Conservation (phyloP, 2,797 vertebrate species). For the Lithobates pipiens region DNA sequence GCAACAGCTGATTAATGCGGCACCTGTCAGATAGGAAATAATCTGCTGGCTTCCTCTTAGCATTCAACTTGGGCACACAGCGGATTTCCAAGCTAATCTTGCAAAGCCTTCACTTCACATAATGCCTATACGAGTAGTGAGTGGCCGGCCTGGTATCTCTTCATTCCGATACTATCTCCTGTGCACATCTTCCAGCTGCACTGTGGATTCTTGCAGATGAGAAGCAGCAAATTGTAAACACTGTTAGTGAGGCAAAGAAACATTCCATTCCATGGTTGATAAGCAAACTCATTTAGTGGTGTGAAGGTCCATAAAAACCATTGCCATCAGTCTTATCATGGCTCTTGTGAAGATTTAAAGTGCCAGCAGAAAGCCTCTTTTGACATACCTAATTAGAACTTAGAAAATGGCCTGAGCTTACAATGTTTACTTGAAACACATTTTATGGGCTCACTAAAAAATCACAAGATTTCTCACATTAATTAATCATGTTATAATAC, state of each 20-base stretch:
- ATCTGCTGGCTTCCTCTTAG: conserved; percentile 36
- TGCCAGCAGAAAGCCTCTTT: conserved; percentile 4
- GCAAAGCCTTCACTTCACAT: conserved; percentile 51
- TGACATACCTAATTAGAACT: conserved; percentile 48
- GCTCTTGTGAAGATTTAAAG: background rate
- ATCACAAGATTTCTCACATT: background rate
- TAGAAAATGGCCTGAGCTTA: background rate
- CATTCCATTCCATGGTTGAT: conserved; percentile 20
- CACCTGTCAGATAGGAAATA: conserved; percentile 46
- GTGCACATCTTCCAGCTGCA: conserved; percentile 45
- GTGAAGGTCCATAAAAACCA: conserved; percentile 39
- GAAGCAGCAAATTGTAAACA: conserved; percentile 55
- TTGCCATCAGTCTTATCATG: conserved; percentile 18
- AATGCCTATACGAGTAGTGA: conserved; percentile 9
- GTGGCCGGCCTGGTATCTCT: background rate
- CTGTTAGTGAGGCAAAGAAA: background rate
- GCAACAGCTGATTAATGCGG: background rate
- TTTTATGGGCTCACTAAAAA: background rate
- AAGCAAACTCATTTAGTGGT: conserved; percentile 38
- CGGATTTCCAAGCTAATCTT: conserved; percentile 34
- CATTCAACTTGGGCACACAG: background rate
- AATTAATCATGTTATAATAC: background rate
- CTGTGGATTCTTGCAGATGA: conserved; percentile 32
- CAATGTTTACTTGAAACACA: background rate
- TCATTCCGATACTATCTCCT: background rate